phyloP scores from a whole-genome alignment of 2,113 vertebrate genomes.

The Plecturocebus donacophilus region DNA sequence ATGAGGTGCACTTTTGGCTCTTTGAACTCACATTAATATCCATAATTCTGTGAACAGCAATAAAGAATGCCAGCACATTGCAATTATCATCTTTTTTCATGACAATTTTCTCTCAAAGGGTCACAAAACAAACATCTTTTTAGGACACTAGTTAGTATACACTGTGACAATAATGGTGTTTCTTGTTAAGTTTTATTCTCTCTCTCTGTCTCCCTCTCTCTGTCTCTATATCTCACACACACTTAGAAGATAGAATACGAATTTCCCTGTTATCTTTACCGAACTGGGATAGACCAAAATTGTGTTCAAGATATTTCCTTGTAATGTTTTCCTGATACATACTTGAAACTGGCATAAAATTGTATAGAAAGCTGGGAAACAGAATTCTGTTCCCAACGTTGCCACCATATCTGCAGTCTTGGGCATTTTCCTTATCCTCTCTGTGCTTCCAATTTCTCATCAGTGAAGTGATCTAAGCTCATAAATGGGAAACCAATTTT shows the following conservation, averaged over 20 bases:
- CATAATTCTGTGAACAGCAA: background rate
- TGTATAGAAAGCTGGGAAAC: background rate
- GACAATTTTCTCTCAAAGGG: background rate
- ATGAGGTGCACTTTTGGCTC: background rate
- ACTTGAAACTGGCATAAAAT: background rate
- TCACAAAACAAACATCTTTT: conserved; percentile 17
- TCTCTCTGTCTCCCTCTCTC: background rate
- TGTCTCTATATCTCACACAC: background rate
- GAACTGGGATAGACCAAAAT: background rate
- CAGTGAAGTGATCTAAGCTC: background rate
- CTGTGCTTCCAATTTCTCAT: background rate
- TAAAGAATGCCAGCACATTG: background rate
- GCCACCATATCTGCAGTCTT: background rate
- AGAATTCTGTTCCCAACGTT: background rate
- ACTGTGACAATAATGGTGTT: background rate
- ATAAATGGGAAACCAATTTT: background rate
- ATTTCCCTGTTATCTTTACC: background rate
- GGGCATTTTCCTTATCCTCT: background rate
- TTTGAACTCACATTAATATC: background rate
- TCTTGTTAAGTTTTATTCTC: background rate
- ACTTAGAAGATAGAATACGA: background rate
- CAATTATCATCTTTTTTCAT: background rate
- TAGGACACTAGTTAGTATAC: background rate
- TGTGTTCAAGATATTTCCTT: background rate
- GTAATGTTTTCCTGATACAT: conserved; percentile 17